Evolutionary conservation across 2,797 vertebrate genomes (phyloP).

Genomic region (Rhinatrema bivittatum): DNA sequence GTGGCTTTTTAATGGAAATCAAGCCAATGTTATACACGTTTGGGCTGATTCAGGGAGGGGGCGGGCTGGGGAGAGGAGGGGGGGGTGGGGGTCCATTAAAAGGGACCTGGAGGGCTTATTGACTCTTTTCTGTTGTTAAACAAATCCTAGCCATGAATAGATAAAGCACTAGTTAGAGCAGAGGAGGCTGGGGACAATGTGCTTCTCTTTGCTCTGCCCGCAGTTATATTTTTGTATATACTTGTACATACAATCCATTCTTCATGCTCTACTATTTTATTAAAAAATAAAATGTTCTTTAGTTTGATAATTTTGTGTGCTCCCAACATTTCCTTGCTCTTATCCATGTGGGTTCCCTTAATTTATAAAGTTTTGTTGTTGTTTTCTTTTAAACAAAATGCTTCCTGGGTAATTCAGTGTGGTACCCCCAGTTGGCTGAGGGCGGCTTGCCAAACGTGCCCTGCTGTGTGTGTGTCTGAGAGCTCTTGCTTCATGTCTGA

Average conservation of each 20-base stretch:
- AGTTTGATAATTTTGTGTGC: constrained; percentile 67
- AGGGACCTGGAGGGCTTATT: constrained; percentile 62
- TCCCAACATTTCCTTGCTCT: constrained; percentile 13
- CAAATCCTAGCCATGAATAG: constrained; percentile 75
- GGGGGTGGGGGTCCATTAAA: constrained; percentile 57
- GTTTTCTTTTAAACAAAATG: too few relatives aligned
- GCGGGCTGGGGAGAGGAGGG: constrained; percentile 42
- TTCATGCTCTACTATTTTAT: constrained; percentile 81
- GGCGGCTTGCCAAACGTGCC: too few relatives aligned
- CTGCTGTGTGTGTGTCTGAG: too few relatives aligned
- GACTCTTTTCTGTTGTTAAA: constrained; percentile 77
- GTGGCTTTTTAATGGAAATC: constrained; percentile 88
- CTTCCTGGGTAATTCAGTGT: too few relatives aligned
- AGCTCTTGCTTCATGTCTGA: too few relatives aligned
- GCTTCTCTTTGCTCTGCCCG: constrained; percentile 54
- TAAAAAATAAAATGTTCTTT: constrained; percentile 84
- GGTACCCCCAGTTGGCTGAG: too few relatives aligned
- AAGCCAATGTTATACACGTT: constrained; percentile 71
- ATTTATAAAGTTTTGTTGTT: too few relatives aligned
- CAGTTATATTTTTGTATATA: constrained; percentile 66
- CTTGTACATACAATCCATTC: constrained; percentile 72
- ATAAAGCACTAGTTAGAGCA: constrained; percentile 74
- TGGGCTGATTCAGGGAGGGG: constrained; percentile 62
- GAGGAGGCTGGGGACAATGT: constrained; percentile 50
- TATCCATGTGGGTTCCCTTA: too few relatives aligned